phyloP scores from a whole-genome alignment of 2,797 vertebrate species.

The Salmo trutta region DNA sequence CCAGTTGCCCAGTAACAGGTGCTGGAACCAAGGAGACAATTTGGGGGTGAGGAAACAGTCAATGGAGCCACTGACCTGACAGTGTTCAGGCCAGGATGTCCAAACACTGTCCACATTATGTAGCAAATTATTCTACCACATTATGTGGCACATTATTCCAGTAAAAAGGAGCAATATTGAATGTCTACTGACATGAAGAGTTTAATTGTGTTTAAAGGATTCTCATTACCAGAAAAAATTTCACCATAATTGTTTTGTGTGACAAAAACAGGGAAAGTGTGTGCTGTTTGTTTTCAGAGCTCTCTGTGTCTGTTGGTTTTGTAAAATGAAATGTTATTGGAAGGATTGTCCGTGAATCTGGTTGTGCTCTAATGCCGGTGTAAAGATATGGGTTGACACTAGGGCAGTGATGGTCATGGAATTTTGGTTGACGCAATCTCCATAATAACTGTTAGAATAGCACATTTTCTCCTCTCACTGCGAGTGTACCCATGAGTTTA shows the following conservation, averaged over 20 bases:
- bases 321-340: not conserved
- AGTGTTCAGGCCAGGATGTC: slow-evolving; percentile 19
- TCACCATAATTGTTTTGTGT: not conserved
- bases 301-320: not conserved
- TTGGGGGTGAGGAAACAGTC: slow-evolving; percentile 63
- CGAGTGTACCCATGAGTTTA: too few species aligned
- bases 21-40: slow-evolving; percentile 54
- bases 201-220: not conserved
- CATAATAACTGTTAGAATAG: too few species aligned
- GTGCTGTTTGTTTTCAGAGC: not conserved
- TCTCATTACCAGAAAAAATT: not conserved
- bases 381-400: not conserved
- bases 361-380: not conserved
- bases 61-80: slow-evolving; percentile 63
- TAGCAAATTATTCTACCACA: not conserved
- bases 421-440: too few species aligned
- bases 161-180: slow-evolving; percentile 25
- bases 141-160: slow-evolving; percentile 16
- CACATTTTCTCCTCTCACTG: too few species aligned
- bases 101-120: slow-evolving; percentile 24
- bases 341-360: not conserved
- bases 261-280: not conserved
- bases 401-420: too few species aligned
- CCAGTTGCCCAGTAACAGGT: slow-evolving; percentile 77
- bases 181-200: not conserved